Evolutionary conservation across 2,797 vertebrate species (phyloP).

Genomic region (Cuculus canorus): DNA sequence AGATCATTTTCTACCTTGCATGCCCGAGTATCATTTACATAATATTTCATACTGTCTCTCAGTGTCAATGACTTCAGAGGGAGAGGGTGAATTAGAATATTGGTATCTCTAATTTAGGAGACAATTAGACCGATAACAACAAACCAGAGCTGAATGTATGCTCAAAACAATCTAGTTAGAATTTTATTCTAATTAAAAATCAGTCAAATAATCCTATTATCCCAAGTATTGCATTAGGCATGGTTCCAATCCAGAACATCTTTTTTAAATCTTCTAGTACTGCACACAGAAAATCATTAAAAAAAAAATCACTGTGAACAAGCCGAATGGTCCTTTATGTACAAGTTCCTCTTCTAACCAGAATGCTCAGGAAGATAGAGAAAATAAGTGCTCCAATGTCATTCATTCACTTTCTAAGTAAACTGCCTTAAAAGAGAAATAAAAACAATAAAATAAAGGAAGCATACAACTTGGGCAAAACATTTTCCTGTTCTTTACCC

Average conservation of each 20-base stretch:
- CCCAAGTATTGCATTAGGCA: neutral
- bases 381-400: neutral
- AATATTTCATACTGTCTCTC: neutral
- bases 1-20: neutral
- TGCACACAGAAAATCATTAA: neutral
- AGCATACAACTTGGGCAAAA: neutral
- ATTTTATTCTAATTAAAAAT: constrained; percentile 32
- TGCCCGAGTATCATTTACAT: neutral
- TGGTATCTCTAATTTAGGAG: neutral
- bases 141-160: neutral
- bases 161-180: constrained; percentile 1
- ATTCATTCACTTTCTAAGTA: neutral
- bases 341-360: neutral
- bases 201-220: constrained; percentile 10
- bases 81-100: neutral
- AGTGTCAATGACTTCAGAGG: neutral
- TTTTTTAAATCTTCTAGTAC: neutral
- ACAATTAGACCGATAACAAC: neutral
- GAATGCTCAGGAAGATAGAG: neutral
- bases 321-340: neutral
- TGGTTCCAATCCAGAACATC: neutral
- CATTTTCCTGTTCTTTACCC: neutral
- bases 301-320: neutral
- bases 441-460: neutral
- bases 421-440: neutral